Evolutionary conservation across 2,797 vertebrate genomes (phyloP), one percentile per base, ranked within the genome.

Genomic region (Pelochelys cantorii): DNA sequence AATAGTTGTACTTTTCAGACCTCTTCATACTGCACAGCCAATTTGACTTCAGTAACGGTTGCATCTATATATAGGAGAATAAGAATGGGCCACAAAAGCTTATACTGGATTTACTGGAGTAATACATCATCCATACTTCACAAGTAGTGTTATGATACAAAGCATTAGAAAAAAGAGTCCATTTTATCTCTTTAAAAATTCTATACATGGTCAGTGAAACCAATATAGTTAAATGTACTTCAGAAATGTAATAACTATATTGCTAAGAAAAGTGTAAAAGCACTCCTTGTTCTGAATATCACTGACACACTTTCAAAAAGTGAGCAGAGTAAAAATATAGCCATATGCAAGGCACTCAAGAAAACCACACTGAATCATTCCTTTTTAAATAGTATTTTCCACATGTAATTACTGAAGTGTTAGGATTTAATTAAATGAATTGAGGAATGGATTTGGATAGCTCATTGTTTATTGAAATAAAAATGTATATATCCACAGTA

Each of bases 121-220:
- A 90, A 37, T 84, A 94, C 93, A 93, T 89, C 83, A 91, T 59
- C 27, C 86, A 84, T 92, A 89, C 83, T 90, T 85, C 83, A 71
- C 48, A 89, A 85, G 81, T 52, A 85, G 81, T 52, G 52, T 53
- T 79, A 5, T 89, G 91, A 62, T 56, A 65, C 5, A 84, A 57
- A 59, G 20, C 48, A 77, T 91, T 83, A 62, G 74, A 80, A 68
- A 52, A 84, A 53, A 77, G 15, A 7, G 3, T 25, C 27, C 71
- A 83, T 84, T 92, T 94, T 92, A 84, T 54, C n/a, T 88, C 56
- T 93, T 94, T 55, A 54, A 55, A 59, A 91, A 74, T 87, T 90
- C 78, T 17, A 81, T 22, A 1, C 12, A 23, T 1, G 0, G n/a
- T 77, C 83, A 92, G 37, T 59, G 87, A 87, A 84, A 92, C 52